Evolutionary conservation across 1,140 invertebrate genomes (phyloP).

Genomic region (Ridgeia piscesae): DNA sequence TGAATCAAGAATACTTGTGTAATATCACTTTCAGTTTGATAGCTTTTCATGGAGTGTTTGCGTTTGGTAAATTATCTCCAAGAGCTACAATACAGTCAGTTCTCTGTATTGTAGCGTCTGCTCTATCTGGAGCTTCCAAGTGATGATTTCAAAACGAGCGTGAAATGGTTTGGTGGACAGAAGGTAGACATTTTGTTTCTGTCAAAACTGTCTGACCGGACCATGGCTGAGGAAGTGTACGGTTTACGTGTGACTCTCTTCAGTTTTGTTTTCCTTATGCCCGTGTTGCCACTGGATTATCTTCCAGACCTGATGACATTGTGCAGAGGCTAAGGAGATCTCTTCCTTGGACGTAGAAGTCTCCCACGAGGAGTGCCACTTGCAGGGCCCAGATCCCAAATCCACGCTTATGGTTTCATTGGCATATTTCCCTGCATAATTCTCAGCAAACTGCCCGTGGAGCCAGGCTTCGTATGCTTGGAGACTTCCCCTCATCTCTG

Average conservation of each 20-base stretch:
- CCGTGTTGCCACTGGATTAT: constrained; percentile 32
- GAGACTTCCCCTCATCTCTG: background rate
- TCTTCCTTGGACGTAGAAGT: constrained; percentile 19
- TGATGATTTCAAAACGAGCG: constrained; percentile 29
- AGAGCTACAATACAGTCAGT: constrained; percentile 24
- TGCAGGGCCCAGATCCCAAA: constrained; percentile 30
- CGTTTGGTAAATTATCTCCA: constrained; percentile 28
- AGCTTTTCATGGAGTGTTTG: background rate
- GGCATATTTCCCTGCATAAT: constrained; percentile 31
- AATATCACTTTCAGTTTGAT: no score
- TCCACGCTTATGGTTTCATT: constrained; percentile 31
- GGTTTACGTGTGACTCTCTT: constrained; percentile 14
- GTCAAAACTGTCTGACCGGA: constrained; percentile 25
- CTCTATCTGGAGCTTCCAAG: constrained; percentile 57
- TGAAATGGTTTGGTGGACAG: constrained; percentile 31
- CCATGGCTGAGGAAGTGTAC: constrained; percentile 29
- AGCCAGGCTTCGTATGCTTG: background rate
- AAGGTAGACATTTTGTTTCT: constrained; percentile 36
- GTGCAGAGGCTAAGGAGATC: background rate
- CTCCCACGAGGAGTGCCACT: constrained; percentile 30
- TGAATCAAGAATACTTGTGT: no score
- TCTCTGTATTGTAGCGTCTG: constrained; percentile 56
- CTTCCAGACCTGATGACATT: constrained; percentile 9
- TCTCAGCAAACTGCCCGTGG: constrained; percentile 33
- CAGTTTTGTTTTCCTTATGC: constrained; percentile 21